These are phyloP conservation scores for Frankliniella intonsa DNA, from an alignment of 2,888 invertebrate genomes.

Conservation along the genomic window DNA sequence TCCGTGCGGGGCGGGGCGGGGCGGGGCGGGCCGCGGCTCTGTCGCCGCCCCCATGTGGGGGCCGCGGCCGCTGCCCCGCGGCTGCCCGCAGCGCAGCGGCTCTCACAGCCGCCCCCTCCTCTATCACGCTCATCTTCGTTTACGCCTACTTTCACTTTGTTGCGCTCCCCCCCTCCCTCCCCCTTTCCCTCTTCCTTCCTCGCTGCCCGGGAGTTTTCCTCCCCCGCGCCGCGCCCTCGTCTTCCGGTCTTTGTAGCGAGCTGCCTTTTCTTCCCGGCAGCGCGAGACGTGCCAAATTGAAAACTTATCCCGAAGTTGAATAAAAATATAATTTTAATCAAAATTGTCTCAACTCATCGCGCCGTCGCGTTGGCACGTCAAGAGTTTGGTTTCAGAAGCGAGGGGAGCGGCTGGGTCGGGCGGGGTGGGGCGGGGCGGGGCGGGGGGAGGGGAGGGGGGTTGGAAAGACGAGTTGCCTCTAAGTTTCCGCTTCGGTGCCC, in stretches of 20 bases:
- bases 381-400: not conserved
- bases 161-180: not conserved
- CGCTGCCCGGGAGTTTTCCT: not conserved
- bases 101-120: not conserved
- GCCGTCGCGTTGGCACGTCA: not conserved
- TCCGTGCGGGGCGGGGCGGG: not conserved
- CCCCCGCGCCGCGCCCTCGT: no score
- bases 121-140: not conserved
- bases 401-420: not conserved
- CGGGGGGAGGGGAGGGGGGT: no score
- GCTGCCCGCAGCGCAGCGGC: no score
- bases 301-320: constrained; percentile 13
- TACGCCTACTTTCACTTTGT: not conserved
- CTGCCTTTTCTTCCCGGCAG: not conserved
- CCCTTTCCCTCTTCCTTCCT: not conserved
- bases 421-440: not conserved
- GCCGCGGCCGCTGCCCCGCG: not conserved
- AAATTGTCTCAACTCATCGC: constrained; percentile 19
- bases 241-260: not conserved
- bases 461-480: not conserved
- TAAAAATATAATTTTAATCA: not conserved
- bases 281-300: constrained; percentile 6
- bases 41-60: not conserved
- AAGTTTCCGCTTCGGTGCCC: no score
- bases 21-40: not conserved